Base-by-base conservation (phyloP, 2,113 vertebrate species). In the Pimephales promelas region DNA sequence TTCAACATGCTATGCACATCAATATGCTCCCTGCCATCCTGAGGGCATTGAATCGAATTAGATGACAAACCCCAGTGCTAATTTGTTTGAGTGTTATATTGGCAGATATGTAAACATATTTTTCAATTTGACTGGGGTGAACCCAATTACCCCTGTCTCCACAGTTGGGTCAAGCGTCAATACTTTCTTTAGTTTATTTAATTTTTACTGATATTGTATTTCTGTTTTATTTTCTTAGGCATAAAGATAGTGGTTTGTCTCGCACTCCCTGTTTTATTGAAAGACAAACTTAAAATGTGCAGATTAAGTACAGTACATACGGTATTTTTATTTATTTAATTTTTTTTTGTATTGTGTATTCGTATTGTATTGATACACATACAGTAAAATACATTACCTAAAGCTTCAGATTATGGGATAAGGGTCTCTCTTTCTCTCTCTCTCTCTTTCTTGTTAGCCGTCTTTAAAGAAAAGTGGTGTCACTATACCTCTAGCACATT, bases 401-500 rank as follows among this genome's bases (percentile, higher is more conserved):
- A 47, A 73, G 24, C 43, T 74, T 73, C 43, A 28, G 24, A 49
- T 45, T 74, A 52, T 49, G 13, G 45, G 72, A 74, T 74, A 26
- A 74, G 45, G 72, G 14, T 73, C 45, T 49, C n/a, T 57, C 61
- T 56, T 28, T 71, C 61, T 57, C 40, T 40, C 36, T 40, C 40
- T 24, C 28, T 28, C 2, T 54, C 24, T 83, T 13, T 76, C 36
- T 76, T 74, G 72, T 74, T 74, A 52, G 72, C 72, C 31, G 47
- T 74, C 72, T 47, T 52, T 74, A 74, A 74, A 74, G 47, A 74
- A 74, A 52, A 74, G 72, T 54, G 47, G 72, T 74, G 72, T 74
- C 47, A 74, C 45, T 74, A 13, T 52, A 26, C 45, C 45, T 74
- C 47, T 72, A 49, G 47, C 36, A 31, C 9, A 47, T 73, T 72